Conservation (phyloP, 1,140 invertebrate species). For the Gerris buenoi region DNA sequence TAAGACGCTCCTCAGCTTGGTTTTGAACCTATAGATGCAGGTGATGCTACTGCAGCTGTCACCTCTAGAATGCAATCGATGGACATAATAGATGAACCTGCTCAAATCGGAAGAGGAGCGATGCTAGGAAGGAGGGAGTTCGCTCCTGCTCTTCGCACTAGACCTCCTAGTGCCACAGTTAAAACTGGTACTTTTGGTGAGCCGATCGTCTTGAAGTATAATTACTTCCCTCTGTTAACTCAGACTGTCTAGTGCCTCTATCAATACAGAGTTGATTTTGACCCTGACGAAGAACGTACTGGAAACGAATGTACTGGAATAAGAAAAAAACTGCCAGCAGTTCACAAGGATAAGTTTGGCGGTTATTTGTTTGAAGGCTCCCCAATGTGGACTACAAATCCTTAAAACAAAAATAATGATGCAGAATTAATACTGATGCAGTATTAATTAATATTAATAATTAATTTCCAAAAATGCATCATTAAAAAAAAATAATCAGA, state of each 20-base stretch:
- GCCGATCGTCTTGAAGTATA: slow-evolving; percentile 31
- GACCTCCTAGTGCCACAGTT: neutral
- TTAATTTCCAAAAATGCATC: no score
- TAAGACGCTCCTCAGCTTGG: no score
- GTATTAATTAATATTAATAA: no score
- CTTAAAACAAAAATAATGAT: no score
- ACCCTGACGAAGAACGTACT: slow-evolving; percentile 53
- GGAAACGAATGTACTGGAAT: no score
- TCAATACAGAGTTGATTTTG: slow-evolving; percentile 68
- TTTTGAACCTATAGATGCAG: no score
- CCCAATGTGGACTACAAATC: slow-evolving; percentile 30
- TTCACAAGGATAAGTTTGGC: slow-evolving; percentile 38
- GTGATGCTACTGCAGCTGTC: no score
- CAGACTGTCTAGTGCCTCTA: slow-evolving; percentile 56
- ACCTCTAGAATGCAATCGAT: no score
- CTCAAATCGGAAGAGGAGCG: slow-evolving; percentile 1
- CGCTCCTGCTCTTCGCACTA: neutral
- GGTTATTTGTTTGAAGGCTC: slow-evolving; percentile 39
- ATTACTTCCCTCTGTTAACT: slow-evolving; percentile 56
- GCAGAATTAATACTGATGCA: no score
- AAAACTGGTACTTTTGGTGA: neutral
- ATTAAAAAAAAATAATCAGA: no score
- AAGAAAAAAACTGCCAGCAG: slow-evolving; percentile 40
- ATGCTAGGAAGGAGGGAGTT: neutral
- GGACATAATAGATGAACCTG: no score